Evolutionary conservation across 2,797 vertebrate genomes (phyloP), one percentile per base, ranked within the genome.

Genomic region (Psittacula echo): DNA sequence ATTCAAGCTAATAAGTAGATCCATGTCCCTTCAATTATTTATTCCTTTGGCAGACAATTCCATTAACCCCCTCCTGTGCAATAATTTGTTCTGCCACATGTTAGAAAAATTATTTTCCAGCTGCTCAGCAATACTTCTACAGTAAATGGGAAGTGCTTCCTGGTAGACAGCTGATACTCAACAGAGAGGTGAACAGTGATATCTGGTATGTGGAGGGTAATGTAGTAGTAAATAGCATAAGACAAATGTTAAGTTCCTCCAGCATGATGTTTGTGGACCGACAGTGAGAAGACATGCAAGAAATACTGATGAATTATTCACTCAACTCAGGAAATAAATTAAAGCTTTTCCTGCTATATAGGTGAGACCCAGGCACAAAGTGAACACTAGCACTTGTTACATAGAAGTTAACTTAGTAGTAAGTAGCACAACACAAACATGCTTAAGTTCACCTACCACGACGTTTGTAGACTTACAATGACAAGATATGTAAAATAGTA

Each of bases 61-160:
- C 94, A 97, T 97, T 98, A 98, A 97, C 80, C 91, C 90, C 96
- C 95, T 96, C 88, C 88, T 96, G 96, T 94, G 97, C 89, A 95
- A 97, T 97, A 97, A 98, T 97, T 97, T 97, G 79, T 77, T 97
- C 89, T 97, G 88, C 95, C 95, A 97, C 94, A 96, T 96, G 87
- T 93, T 96, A 88, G 89, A 92, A 96, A 96, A 97, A 95, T 70
- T 93, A 90, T 96, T 96, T 96, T 97, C 86, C 96, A 96, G 94
- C 88, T 96, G 78, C 93, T 96, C 89, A 92, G 92, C 92, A 95
- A 97, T 94, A 85, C 53, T 87, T 80, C 82, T 87, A 58, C 58
- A 66, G 82, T 82, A 97, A 97, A 94, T 37, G 7, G 90, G 23
- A 95, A 95, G 60, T 66, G 80, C 79, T 95, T 97, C 70, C 82